Evolutionary conservation across 2,888 invertebrate genomes (phyloP), one percentile per base, ranked within the genome.

Genomic region (Endotricha flammealis): DNA sequence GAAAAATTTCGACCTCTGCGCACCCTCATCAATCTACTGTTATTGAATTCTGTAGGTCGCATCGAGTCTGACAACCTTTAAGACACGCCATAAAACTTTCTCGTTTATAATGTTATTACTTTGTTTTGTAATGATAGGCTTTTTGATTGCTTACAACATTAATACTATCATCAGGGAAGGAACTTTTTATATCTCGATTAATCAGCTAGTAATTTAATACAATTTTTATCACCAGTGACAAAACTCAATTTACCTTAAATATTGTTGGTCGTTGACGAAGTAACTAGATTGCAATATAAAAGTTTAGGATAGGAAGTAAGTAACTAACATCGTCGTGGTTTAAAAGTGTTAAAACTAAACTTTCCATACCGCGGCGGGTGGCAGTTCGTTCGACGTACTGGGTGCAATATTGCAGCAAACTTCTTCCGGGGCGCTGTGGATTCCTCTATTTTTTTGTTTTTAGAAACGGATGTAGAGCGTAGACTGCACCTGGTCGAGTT

Each of bases 401-500:
- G 43, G 42, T 58, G 54, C 56, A 58, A 61, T 59, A 56, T 55
- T 53, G 55, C 54, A 54, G 48, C 53, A 44, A 53, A 56, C 56
- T 56, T 43, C 48, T 52, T 48, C 59, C 60, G 55, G n/a, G n/a
- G 50, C 52, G 54, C 58, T 62, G 58, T 61, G 56, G 46, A 12
- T 28, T 20, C n/a, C n/a, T n/a, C n/a, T n/a, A 46, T 48, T 62
- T 71, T 69, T 77, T 73, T 75, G 62, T 53, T 58, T 55, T 46
- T 35, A 46, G 55, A 53, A 58, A 54, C 78, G 81, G 82, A 81
- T 80, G 73, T 69, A 53, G 81, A 81, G 81, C 80, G 73, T 69
- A 53, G 58, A 61, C 57, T 62, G 78, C 85, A 85, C 85, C 83
- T 83, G 85, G 85, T 66, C 53, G 44, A 48, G 45, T 54, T 58